These are phyloP conservation scores for Eudemis profundana DNA, from an alignment of 2,888 invertebrate species.

Conservation along the genomic window DNA sequence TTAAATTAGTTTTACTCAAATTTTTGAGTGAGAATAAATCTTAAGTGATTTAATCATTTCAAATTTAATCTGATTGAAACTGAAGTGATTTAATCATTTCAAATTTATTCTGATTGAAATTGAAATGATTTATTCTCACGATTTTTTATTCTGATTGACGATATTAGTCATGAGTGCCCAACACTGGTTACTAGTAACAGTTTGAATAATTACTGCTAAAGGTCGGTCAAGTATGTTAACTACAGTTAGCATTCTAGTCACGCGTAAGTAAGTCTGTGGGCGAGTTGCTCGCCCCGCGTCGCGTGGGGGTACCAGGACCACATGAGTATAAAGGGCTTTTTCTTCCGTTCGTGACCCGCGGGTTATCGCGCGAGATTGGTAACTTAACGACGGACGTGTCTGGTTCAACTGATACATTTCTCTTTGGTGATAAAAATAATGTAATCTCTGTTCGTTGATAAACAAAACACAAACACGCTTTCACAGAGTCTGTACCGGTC, in stretches of 20 bases:
- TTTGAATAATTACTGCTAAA: not conserved
- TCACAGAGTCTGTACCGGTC: too few species aligned
- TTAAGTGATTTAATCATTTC: too few species aligned
- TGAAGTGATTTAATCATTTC: too few species aligned
- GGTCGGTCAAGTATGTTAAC: not conserved
- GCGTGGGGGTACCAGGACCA: constrained; percentile 33
- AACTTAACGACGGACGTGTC: constrained; percentile 23
- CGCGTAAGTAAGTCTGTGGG: constrained; percentile 5
- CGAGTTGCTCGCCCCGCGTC: constrained; percentile 1
- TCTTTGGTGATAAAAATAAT: constrained; percentile 11
- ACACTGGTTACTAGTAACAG: not conserved
- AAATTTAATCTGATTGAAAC: too few species aligned
- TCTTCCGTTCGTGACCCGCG: constrained; percentile 26
- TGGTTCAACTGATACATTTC: constrained; percentile 27
- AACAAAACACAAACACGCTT: not conserved
- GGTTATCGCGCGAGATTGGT: constrained; percentile 38
- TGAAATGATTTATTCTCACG: too few species aligned
- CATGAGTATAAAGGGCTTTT: constrained; percentile 32
- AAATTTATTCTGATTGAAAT: too few species aligned
- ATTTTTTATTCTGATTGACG: too few species aligned
- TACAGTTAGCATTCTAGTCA: constrained; percentile 16
- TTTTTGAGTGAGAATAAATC: too few species aligned
- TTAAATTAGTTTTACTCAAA: too few species aligned
- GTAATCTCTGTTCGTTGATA: not conserved
- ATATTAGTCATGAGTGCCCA: too few species aligned